A percentile compares a stretch with the other conserved stretches of the same genome.
Conservation (phyloP, 2,888 invertebrate species). For the Buathra laborator region DNA sequence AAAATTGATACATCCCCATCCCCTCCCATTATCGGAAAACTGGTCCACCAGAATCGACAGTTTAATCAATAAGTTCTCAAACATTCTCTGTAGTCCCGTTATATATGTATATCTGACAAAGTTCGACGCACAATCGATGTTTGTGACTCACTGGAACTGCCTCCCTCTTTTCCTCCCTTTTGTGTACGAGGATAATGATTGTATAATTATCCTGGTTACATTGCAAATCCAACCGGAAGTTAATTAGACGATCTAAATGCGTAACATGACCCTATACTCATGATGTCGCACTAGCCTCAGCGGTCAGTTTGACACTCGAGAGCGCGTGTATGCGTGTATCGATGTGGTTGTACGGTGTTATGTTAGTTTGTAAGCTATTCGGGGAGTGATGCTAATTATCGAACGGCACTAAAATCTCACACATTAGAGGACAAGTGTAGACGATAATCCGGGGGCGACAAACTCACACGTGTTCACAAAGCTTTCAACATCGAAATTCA, state of each 20-base stretch:
- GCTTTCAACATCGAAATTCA: not conserved
- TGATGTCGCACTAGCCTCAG: not conserved
- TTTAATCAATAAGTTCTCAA: constrained; percentile 31
- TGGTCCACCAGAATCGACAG: constrained; percentile 19
- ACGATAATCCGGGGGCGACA: not conserved
- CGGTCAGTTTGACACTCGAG: not conserved
- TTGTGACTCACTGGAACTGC: not conserved
- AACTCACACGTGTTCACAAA: not conserved
- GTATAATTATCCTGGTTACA: constrained; percentile 3
- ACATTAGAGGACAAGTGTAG: not conserved
- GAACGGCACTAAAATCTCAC: not conserved
- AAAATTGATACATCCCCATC: not conserved
- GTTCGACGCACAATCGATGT: not conserved
- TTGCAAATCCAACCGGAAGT: not conserved
- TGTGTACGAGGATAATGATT: not conserved
- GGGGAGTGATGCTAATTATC: constrained; percentile 1
- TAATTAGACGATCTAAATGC: constrained; percentile 20
- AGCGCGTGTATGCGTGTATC: not conserved
- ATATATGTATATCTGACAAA: not conserved
- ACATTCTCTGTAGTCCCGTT: not conserved
- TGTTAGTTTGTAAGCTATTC: not conserved
- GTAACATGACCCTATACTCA: not conserved
- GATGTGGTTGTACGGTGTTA: too few relatives aligned
- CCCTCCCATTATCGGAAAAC: not conserved
- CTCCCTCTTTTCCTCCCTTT: not conserved